A percentile compares a stretch with the other conserved stretches of the same genome.
phyloP scores from a whole-genome alignment of 2,113 vertebrate species.

The Dermatemys mawii region DNA sequence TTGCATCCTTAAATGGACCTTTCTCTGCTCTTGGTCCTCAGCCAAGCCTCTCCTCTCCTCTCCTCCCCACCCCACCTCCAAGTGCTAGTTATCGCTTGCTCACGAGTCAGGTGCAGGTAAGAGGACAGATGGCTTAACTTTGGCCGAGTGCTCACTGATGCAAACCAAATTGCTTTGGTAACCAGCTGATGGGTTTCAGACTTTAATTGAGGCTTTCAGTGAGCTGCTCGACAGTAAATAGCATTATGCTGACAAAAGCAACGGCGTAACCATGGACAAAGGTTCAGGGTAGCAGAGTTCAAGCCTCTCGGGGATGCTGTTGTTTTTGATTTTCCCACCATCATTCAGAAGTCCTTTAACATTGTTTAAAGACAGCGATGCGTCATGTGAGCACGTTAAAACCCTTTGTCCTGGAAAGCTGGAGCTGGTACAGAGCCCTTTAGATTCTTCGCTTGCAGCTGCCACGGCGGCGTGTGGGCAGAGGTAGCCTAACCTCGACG shows the following conservation, averaged over 20 bases:
- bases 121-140: conserved; percentile 47
- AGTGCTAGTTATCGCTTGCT: conserved; percentile 2
- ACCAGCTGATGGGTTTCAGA: conserved; percentile 56
- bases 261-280: conserved; percentile 51
- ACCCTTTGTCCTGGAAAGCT: neutral
- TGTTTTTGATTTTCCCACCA: conserved; percentile 55
- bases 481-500: neutral
- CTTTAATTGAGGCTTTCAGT: conserved; percentile 71
- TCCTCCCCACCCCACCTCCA: neutral
- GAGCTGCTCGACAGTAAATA: conserved; percentile 21
- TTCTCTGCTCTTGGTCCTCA: neutral
- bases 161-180: conserved; percentile 59
- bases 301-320: conserved; percentile 48
- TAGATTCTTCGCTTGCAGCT: neutral
- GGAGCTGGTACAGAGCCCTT: neutral
- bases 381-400: neutral
- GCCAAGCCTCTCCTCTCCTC: neutral
- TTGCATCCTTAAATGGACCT: neutral
- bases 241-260: conserved; percentile 64
- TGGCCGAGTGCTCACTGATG: conserved; percentile 62
- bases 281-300: conserved; percentile 62
- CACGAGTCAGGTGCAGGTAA: neutral
- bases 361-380: neutral
- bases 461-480: rapidly evolving
- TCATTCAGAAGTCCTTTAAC: neutral